phyloP scores from a whole-genome alignment of 2,113 vertebrate genomes.

The Festucalex cinctus region DNA sequence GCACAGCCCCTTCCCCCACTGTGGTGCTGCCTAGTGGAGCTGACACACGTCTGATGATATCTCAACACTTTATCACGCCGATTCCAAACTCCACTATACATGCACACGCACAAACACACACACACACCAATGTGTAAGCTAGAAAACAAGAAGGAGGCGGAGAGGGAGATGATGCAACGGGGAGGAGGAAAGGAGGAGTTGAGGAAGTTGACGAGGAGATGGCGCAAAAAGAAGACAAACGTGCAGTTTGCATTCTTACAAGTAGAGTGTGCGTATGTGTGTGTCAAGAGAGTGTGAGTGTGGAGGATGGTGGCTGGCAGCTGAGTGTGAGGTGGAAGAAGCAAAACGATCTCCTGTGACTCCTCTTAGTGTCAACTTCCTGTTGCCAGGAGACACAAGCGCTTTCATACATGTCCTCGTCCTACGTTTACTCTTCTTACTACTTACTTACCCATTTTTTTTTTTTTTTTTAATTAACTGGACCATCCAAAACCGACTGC shows the following conservation, averaged over 20 bases:
- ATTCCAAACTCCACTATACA: conserved; percentile 49
- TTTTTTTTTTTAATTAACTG: not conserved
- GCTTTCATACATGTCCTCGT: not conserved
- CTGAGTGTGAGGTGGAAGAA: conserved; percentile 48
- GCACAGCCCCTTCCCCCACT: conserved; percentile 30
- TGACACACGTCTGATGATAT: conserved; percentile 49
- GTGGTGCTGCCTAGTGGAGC: conserved; percentile 47
- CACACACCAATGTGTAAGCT: conserved; percentile 29
- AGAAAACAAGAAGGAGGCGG: conserved; percentile 1
- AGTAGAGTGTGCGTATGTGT: not conserved
- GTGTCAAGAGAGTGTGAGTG: conserved; percentile 21
- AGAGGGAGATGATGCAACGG: conserved; percentile 34
- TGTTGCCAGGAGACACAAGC: conserved; percentile 42
- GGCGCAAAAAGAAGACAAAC: conserved; percentile 5
- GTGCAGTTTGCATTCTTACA: not conserved
- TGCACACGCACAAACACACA: conserved; percentile 12
- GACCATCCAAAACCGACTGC: not conserved
- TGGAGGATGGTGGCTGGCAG: conserved; percentile 57
- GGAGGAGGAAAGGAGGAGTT: not conserved
- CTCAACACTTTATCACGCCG: conserved; percentile 55
- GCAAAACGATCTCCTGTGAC: conserved; percentile 48
- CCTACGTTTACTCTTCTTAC: not conserved
- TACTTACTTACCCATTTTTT: not conserved
- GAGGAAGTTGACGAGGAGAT: not conserved
- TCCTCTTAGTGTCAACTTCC: conserved; percentile 51